phyloP scores from a whole-genome alignment of 2,797 vertebrate genomes.

The Alcedo atthis region DNA sequence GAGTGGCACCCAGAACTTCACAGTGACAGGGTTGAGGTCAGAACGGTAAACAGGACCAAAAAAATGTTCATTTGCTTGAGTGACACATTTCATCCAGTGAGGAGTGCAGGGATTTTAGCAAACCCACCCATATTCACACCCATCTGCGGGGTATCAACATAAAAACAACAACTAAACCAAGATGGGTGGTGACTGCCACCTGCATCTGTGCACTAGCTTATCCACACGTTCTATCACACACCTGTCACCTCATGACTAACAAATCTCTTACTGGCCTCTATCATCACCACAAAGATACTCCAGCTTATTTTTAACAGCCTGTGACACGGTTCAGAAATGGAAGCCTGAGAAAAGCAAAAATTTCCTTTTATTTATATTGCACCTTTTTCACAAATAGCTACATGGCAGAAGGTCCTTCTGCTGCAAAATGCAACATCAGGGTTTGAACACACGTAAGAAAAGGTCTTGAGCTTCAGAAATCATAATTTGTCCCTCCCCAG shows the following conservation, averaged over 20 bases:
- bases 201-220: not conserved
- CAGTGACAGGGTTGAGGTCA: not conserved
- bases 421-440: conserved; percentile 8
- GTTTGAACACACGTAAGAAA: not conserved
- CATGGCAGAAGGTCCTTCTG: not conserved
- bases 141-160: not conserved
- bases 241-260: not conserved
- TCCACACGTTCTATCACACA: not conserved
- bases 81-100: not conserved
- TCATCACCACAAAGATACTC: not conserved
- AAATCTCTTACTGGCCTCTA: not conserved
- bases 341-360: not conserved
- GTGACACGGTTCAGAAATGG: not conserved
- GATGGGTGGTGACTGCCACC: not conserved
- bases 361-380: conserved; percentile 31
- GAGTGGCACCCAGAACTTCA: not conserved
- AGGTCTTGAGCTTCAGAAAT: not conserved
- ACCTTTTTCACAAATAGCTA: conserved; percentile 14
- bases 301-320: not conserved
- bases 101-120: not conserved
- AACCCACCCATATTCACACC: not conserved
- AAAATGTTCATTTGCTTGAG: not conserved
- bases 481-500: no score
- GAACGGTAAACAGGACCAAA: not conserved
- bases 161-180: not conserved